Conservation (phyloP, 2,113 vertebrate genomes). For the Synodontis membranacea region DNA sequence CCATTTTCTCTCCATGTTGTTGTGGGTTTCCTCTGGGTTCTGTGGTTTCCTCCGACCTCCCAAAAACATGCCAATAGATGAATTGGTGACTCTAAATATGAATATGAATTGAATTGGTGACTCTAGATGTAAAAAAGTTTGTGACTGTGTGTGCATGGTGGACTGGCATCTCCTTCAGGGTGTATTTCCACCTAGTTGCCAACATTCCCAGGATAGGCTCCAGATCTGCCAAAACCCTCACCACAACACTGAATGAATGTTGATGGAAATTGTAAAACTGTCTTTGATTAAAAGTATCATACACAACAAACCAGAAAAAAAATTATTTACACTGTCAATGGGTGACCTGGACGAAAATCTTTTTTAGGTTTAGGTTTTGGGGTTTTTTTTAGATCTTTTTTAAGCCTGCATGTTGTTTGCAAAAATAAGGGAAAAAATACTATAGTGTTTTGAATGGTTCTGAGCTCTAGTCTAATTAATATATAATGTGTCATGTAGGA, state of each 20-base stretch:
- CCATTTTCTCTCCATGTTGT: background rate
- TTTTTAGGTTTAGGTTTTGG: too few species aligned
- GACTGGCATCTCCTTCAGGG: background rate
- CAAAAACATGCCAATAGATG: background rate
- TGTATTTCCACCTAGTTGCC: background rate
- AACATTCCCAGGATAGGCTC: background rate
- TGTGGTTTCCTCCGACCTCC: background rate
- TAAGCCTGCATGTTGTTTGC: background rate
- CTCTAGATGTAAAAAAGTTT: background rate
- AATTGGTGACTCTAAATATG: background rate
- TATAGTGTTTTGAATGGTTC: background rate
- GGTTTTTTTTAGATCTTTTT: too few species aligned
- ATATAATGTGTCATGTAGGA: background rate
- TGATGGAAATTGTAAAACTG: background rate
- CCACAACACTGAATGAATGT: background rate
- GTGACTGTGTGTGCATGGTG: background rate
- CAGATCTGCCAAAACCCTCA: background rate
- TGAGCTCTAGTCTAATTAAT: background rate
- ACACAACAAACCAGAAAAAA: background rate
- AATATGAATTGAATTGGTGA: too few species aligned
- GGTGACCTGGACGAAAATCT: background rate
- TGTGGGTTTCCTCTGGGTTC: background rate
- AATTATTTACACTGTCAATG: background rate
- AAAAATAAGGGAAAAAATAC: background rate
- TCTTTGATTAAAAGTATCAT: background rate